Evolutionary conservation across 2,888 invertebrate genomes (phyloP).

Genomic region (Graphium colonna): DNA sequence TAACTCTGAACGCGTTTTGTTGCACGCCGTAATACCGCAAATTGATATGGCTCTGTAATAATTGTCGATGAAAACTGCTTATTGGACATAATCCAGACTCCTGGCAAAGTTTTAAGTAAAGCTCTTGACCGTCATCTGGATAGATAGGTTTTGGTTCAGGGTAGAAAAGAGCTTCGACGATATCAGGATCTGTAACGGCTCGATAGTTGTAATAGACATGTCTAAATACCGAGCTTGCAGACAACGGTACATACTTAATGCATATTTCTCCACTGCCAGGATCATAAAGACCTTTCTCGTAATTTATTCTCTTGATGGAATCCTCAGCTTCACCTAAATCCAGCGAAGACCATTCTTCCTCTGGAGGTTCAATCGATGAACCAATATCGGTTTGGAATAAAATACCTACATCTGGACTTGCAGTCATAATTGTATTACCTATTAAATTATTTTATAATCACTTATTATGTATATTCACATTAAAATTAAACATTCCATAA

Average conservation of each 20-base stretch:
- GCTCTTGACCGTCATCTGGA: slow-evolving; percentile 45
- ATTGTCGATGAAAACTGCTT: slow-evolving; percentile 36
- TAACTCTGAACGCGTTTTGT: slow-evolving; percentile 29
- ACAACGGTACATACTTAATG: slow-evolving; percentile 34
- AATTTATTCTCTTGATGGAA: slow-evolving; percentile 28
- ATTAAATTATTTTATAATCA: no score
- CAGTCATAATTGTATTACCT: slow-evolving; percentile 7
- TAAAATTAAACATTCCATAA: no score
- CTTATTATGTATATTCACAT: no score
- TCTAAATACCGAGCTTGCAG: slow-evolving; percentile 34
- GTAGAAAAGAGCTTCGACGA: slow-evolving; percentile 38
- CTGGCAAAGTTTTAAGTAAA: slow-evolving; percentile 42
- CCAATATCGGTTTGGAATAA: slow-evolving; percentile 20
- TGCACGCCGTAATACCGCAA: slow-evolving; percentile 35
- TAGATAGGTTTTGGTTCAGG: slow-evolving; percentile 37
- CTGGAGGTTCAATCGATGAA: slow-evolving; percentile 33
- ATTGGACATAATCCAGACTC: slow-evolving; percentile 39
- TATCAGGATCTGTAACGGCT: slow-evolving; percentile 42
- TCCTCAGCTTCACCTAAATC: slow-evolving; percentile 24
- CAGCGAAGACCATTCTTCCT: slow-evolving; percentile 37
- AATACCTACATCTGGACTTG: background rate
- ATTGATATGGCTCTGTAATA: slow-evolving; percentile 38
- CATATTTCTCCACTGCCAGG: slow-evolving; percentile 38
- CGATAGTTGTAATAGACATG: slow-evolving; percentile 41
- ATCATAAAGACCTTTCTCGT: slow-evolving; percentile 30